Evolutionary conservation across 2,797 vertebrate genomes (phyloP).

Genomic region (Acanthurus lineatus): DNA sequence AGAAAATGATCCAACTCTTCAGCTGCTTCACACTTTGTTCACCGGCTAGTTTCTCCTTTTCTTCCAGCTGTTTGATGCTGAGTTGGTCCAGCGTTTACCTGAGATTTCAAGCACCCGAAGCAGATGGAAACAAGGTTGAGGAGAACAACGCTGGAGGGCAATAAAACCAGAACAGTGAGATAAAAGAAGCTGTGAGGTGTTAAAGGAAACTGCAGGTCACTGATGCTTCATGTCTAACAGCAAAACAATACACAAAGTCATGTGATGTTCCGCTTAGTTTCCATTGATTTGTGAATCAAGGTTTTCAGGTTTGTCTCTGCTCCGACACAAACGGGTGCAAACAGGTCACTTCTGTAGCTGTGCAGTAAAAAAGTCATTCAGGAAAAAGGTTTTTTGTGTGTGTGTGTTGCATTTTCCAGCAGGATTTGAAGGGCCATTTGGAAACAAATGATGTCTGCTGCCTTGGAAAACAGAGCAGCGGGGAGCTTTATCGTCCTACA

Average conservation of each 20-base stretch:
- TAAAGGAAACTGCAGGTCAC: neutral
- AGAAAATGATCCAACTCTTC: too few relatives aligned
- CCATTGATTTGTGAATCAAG: neutral
- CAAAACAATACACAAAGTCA: neutral
- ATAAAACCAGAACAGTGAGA: neutral
- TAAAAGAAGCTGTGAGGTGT: too few relatives aligned
- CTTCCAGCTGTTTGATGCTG: too few relatives aligned
- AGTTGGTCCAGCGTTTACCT: too few relatives aligned
- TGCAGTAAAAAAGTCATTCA: neutral
- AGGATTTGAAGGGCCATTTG: conserved; percentile 1
- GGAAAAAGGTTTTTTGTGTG: neutral
- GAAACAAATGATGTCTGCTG: conserved; percentile 6
- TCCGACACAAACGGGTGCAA: neutral
- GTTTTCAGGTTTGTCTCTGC: neutral
- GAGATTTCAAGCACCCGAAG: too few relatives aligned
- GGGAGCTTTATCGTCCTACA: conserved; percentile 11
- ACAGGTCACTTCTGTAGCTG: neutral
- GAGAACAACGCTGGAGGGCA: too few relatives aligned
- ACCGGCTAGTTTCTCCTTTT: too few relatives aligned
- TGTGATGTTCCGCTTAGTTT: neutral
- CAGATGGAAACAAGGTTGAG: too few relatives aligned
- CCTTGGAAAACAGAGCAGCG: conserved; percentile 7
- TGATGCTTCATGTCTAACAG: neutral
- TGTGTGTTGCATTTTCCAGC: neutral
- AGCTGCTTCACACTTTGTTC: too few relatives aligned